A percentile compares a stretch with the other conserved stretches of the same genome.
Evolutionary conservation across 2,888 invertebrate genomes (phyloP).

Genomic region (Scaeva pyrastri): DNA sequence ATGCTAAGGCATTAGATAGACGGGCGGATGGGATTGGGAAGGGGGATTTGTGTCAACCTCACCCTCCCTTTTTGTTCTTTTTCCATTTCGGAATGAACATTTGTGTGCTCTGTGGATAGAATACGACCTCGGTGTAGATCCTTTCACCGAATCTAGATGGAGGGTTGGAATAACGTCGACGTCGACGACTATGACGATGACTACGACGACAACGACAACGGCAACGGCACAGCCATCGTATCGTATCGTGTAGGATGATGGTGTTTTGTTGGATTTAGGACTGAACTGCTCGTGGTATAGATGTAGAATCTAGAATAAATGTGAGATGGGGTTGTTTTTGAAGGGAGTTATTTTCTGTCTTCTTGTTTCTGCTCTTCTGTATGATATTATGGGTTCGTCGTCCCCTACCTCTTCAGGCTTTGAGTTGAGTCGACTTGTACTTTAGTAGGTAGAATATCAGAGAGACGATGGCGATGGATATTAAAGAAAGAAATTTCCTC

Average conservation of each 20-base stretch:
- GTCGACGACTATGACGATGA: conserved; percentile 45
- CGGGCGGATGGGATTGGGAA: conserved; percentile 30
- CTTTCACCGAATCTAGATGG: conserved; percentile 68
- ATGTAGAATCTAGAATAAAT: conserved; percentile 28
- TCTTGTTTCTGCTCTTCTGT: conserved; percentile 53
- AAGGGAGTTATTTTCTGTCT: conserved; percentile 49
- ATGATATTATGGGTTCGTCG: conserved; percentile 41
- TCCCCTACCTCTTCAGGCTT: conserved; percentile 36
- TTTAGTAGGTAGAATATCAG: conserved; percentile 59
- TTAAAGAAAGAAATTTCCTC: conserved; percentile 65
- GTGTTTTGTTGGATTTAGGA: conserved; percentile 75
- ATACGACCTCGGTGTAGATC: conserved; percentile 74
- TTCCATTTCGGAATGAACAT: conserved; percentile 72
- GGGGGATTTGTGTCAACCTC: conserved; percentile 61
- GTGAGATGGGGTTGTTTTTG: conserved; percentile 61
- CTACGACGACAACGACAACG: conserved; percentile 45
- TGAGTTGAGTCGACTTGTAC: conserved; percentile 57
- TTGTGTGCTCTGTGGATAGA: conserved; percentile 66
- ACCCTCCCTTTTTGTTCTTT: conserved; percentile 62
- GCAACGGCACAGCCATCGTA: conserved; percentile 61
- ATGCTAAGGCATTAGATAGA: conserved; percentile 66
- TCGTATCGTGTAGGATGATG: conserved; percentile 74
- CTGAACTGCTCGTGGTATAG: conserved; percentile 70
- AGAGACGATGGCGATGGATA: conserved; percentile 56
- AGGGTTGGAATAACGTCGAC: conserved; percentile 67